Base-by-base conservation (phyloP, 2,797 vertebrate genomes). In the Melanotaenia maccullochi region DNA sequence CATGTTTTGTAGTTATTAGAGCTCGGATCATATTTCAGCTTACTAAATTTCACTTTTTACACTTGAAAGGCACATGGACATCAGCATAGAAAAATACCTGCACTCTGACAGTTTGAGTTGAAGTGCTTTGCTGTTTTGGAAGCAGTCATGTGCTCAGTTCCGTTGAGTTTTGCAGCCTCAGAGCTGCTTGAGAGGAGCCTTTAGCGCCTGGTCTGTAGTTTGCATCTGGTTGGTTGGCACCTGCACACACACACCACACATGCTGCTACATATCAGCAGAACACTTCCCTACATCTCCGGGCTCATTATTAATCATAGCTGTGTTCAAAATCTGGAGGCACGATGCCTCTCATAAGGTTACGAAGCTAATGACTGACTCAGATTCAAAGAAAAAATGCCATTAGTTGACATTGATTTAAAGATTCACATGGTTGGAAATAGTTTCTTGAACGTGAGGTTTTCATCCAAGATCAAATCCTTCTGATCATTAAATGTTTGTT, bases 71-170 rank as follows among this genome's bases (percentile, higher is more conserved):
- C 9, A 22, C 8, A 51, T 11, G 4, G 22, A 22, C 9, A 12
- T 51, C 9, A 47, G 62, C 70, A 36, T 14, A 47, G 68, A 64
- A n/a, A 69, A 74, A 81, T 14, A 58, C n/a, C 51, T 71, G 40
- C 32, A 40, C 38, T 40, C 56, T 57, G 68, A 49, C 57, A 64
- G 59, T 71, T 66, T 64, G 67, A 74, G 69, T 62, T 58, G 71
- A 76, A 75, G 64, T 51, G 60, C 67, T 71, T 28, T 54, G 54
- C 69, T 54, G 60, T 65, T 71, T 24, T 44, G 55, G 64, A 49
- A 81, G 62, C 52, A 12, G 69, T 75, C 77, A 83, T 86, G 78
- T 84, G 69, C 65, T 68, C 49, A 7, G 32, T 62, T 51, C 70
- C 75, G 60, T 36, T 75, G 56, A 84, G 77, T 60, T 47, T 62